Evolutionary conservation across 2,888 invertebrate genomes (phyloP).

Genomic region (Hofmannophila pseudospretella): DNA sequence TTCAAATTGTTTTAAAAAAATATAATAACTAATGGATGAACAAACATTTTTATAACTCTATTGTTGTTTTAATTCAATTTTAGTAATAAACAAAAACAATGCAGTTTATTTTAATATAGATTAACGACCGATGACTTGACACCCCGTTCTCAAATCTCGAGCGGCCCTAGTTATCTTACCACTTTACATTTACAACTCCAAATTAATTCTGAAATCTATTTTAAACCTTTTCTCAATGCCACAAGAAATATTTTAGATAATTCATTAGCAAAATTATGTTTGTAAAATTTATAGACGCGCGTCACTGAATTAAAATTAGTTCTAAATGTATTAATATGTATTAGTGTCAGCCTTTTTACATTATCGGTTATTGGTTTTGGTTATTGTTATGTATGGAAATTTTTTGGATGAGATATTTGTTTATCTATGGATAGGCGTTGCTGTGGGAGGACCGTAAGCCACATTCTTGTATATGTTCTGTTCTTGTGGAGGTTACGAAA

Average conservation of each 20-base stretch:
- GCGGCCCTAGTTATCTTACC: conserved; percentile 24
- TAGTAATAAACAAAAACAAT: conserved; percentile 63
- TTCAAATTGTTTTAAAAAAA: too few relatives aligned
- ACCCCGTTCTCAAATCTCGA: conserved; percentile 44
- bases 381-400: conserved; percentile 64
- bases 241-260: conserved; percentile 5
- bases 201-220: conserved; percentile 6
- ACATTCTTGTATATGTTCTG: conserved; percentile 1
- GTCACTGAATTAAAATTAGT: conserved; percentile 59
- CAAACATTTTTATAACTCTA: too few relatives aligned
- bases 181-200: conserved; percentile 13
- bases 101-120: conserved; percentile 73
- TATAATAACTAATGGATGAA: background rate
- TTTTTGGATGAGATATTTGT: conserved; percentile 40
- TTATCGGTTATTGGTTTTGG: conserved; percentile 64
- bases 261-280: conserved; percentile 19
- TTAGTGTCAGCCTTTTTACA: conserved; percentile 63
- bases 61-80: conserved; percentile 54
- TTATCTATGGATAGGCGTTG: conserved; percentile 26
- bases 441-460: conserved; percentile 7
- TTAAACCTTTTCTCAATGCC: conserved; percentile 14
- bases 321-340: conserved; percentile 66
- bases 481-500: too few relatives aligned
- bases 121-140: conserved; percentile 74
- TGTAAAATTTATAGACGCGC: conserved; percentile 39